These are phyloP conservation scores for Rhabdornis inornatus DNA, from an alignment of 2,113 vertebrate species.

Conservation along the genomic window DNA sequence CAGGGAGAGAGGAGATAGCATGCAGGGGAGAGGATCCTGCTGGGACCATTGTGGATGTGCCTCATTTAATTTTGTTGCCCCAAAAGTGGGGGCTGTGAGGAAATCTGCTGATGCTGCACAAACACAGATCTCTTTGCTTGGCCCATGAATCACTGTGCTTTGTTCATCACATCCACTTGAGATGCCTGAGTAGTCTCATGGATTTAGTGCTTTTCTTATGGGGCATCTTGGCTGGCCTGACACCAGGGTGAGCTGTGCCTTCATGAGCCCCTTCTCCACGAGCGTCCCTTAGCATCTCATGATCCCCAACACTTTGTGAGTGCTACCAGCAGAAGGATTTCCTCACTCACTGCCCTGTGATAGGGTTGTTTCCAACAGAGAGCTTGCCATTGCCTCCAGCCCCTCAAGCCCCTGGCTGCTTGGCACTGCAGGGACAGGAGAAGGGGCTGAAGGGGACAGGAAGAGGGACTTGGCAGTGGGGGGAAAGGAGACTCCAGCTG, in stretches of 20 bases:
- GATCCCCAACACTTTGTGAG: background rate
- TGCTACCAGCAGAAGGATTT: background rate
- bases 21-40: background rate
- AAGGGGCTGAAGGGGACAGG: background rate
- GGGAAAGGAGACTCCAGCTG: background rate
- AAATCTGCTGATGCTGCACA: background rate
- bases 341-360: accelerated
- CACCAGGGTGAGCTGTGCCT: background rate
- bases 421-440: background rate
- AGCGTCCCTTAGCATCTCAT: background rate
- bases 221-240: background rate
- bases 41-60: accelerated
- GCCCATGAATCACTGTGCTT: background rate
- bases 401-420: background rate
- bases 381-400: accelerated
- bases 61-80: background rate
- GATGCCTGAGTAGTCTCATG: background rate
- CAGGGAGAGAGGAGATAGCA: background rate
- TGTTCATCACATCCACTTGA: background rate
- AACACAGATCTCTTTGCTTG: background rate
- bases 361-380: background rate
- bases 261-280: accelerated
- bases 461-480: background rate
- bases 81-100: background rate
- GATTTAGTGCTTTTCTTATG: background rate